phyloP scores from a whole-genome alignment of 2,888 invertebrate species.

The Steinernema carpocapsae region DNA sequence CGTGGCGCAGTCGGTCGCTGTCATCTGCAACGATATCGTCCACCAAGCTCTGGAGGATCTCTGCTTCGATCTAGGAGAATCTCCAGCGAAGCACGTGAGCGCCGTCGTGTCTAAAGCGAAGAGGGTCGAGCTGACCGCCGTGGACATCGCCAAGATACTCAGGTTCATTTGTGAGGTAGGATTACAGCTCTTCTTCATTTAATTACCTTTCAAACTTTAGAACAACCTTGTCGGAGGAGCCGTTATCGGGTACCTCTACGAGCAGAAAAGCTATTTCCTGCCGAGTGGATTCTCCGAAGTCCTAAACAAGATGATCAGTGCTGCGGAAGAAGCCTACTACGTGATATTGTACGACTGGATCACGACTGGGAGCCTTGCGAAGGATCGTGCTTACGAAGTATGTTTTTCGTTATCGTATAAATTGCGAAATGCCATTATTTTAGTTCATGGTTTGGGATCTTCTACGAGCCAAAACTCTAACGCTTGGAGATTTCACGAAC shows the following conservation, averaged over 20 bases:
- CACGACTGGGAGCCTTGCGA: background rate
- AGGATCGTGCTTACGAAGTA: slow-evolving; percentile 19
- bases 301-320: slow-evolving; percentile 8
- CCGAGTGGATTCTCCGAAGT: slow-evolving; percentile 11
- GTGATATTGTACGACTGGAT: slow-evolving; percentile 1
- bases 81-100: background rate
- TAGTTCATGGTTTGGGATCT: slow-evolving; percentile 18
- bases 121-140: background rate
- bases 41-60: background rate
- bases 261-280: slow-evolving; percentile 14
- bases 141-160: slow-evolving; percentile 11
- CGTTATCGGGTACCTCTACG: slow-evolving; percentile 10
- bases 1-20: background rate
- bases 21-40: background rate
- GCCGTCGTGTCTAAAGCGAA: background rate
- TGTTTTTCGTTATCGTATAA: background rate
- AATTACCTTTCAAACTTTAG: background rate
- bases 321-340: slow-evolving; percentile 12
- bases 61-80: background rate
- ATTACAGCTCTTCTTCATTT: background rate
- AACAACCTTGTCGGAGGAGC: background rate
- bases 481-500: background rate
- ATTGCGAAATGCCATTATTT: background rate
- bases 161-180: slow-evolving; percentile 4
- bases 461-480: background rate